Conservation (phyloP, 1,140 invertebrate genomes). For the Caenorhabditis inopinata region DNA sequence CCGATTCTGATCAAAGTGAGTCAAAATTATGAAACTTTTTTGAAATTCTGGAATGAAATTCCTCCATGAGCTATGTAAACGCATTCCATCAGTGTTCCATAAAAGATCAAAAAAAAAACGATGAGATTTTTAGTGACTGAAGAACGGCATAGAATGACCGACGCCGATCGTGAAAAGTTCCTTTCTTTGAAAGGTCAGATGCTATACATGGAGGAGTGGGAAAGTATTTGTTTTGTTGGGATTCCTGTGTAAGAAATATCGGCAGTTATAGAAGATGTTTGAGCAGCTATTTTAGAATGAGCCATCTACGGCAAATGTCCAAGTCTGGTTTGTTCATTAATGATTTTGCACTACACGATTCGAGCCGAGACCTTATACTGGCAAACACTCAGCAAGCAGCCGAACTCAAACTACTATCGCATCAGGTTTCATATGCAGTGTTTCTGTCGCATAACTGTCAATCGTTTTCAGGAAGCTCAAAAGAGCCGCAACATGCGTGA, state of each 20-base stretch:
- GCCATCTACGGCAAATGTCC: slow-evolving; percentile 83
- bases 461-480: slow-evolving; percentile 75
- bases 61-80: too few relatives aligned
- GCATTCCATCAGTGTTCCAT: too few relatives aligned
- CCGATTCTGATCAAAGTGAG: slow-evolving; percentile 36
- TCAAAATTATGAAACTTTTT: background rate
- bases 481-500: slow-evolving; percentile 94
- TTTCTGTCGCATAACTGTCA: background rate
- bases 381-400: slow-evolving; percentile 95
- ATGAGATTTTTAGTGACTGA: slow-evolving; percentile 39
- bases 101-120: too few relatives aligned
- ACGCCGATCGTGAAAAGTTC: slow-evolving; percentile 73
- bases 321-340: slow-evolving; percentile 89
- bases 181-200: slow-evolving; percentile 78
- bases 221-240: slow-evolving; percentile 90
- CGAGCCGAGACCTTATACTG: slow-evolving; percentile 88
- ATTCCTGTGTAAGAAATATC: slow-evolving; percentile 76
- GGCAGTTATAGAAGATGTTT: background rate
- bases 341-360: slow-evolving; percentile 95
- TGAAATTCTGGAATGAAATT: too few relatives aligned
- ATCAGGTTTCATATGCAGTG: slow-evolving; percentile 73
- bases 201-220: slow-evolving; percentile 96
- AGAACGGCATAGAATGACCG: slow-evolving; percentile 72
- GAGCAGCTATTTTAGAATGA: slow-evolving; percentile 72
- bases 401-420: slow-evolving; percentile 87